These are phyloP conservation scores for Pogonocichla stellata DNA, from an alignment of 2,113 vertebrate genomes.

Conservation along the genomic window DNA sequence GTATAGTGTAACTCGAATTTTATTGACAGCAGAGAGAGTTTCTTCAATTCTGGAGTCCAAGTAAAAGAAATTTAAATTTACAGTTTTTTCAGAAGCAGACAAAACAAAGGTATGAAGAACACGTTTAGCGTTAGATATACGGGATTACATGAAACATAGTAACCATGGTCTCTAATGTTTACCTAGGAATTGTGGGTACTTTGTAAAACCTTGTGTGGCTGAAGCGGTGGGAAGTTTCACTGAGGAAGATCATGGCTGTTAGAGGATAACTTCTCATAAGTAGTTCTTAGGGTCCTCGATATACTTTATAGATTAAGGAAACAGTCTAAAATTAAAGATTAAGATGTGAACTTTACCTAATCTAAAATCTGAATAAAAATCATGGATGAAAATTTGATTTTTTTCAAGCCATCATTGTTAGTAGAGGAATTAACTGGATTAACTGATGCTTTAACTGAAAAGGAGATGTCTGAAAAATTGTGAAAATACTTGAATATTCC, in stretches of 20 bases:
- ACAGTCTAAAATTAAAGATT: neutral
- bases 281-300: neutral
- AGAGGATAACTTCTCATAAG: neutral
- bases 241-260: neutral
- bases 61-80: neutral
- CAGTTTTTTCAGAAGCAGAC: neutral
- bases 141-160: neutral
- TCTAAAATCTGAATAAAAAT: neutral
- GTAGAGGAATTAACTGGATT: neutral
- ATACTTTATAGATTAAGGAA: neutral
- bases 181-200: neutral
- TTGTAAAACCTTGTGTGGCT: neutral
- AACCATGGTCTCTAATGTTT: neutral
- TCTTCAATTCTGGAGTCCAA: neutral
- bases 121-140: neutral
- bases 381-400: neutral
- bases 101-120: neutral
- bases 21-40: neutral
- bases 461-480: neutral
- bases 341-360: neutral
- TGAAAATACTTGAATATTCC: neutral
- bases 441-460: neutral
- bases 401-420: neutral
- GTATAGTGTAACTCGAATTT: neutral
- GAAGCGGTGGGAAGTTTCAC: neutral